Conservation (phyloP, 1,140 invertebrate genomes). For the Euwallacea fornicatus region DNA sequence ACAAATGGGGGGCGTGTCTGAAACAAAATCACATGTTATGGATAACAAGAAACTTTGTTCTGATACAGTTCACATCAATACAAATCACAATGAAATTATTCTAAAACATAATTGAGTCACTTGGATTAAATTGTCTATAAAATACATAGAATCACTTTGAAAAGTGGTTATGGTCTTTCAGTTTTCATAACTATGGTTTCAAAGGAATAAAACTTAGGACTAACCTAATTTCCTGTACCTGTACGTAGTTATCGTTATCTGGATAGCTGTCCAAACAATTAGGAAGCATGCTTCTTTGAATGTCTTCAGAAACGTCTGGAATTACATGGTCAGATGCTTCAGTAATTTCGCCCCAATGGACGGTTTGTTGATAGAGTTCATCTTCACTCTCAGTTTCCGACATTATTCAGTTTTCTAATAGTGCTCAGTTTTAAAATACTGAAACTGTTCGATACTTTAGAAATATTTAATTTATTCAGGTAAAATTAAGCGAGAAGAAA, state of each 20-base stretch:
- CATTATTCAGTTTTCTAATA: neutral
- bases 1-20: too few relatives aligned
- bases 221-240: slow-evolving; percentile 39
- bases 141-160: too few relatives aligned
- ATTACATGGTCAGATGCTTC: slow-evolving; percentile 4
- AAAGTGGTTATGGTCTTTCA: neutral
- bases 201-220: neutral
- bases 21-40: too few relatives aligned
- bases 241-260: slow-evolving; percentile 34
- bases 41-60: too few relatives aligned
- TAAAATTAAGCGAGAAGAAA: neutral
- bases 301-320: slow-evolving; percentile 47
- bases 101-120: too few relatives aligned
- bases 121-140: too few relatives aligned
- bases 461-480: neutral
- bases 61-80: too few relatives aligned
- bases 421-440: neutral
- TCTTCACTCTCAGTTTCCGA: slow-evolving; percentile 5
- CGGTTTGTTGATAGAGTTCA: neutral
- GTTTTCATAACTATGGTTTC: slow-evolving; percentile 8
- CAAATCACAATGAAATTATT: too few relatives aligned
- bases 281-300: slow-evolving; percentile 48
- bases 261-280: slow-evolving; percentile 46
- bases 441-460: neutral
- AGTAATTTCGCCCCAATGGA: slow-evolving; percentile 46